Evolutionary conservation across 2,113 vertebrate genomes (phyloP), one percentile per base, ranked within the genome.

Genomic region (Sylvietta virens): DNA sequence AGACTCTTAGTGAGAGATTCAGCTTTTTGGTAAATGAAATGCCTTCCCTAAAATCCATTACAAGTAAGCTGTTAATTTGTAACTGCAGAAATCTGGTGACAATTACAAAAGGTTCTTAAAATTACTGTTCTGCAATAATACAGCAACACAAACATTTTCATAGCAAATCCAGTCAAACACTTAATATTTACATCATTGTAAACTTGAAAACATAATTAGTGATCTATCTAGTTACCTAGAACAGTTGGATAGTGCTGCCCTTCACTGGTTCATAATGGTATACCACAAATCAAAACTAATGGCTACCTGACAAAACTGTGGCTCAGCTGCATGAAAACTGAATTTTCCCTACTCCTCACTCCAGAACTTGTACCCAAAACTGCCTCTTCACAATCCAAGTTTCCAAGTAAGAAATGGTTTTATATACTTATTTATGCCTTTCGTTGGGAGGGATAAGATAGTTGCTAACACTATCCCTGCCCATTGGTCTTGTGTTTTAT

Each of bases 231-330:
- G 54, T 91, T 86, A 94, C 79, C 58, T 54, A 86, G 86, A 96
- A 97, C 73, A 23, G 27, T 96, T 97, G 90, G 79, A 76, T 90
- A 64, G 85, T 96, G 88, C 96, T 97, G 95, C 95, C 96, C 95
- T 98, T 97, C 73, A 31, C 94, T 97, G 96, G 96, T 90, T 95
- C 37, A 4, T 60, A 60, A 78, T 74, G 95, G 93, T 93, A 97
- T 91, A 97, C 79, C 94, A 96, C 95, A 97, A 96, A 95, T 93
- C 90, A 81, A 81, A 94, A 24, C 62, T 93, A 70, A 57, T n/a
- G 84, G 88, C 71, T 93, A 88, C 30, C 51, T 78, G 83, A 85
- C 88, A 72, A 48, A 90, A 74, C 60, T 8, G 37, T 80, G 39
- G 35, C 40, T 80, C 33, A 50, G 53, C 58, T 26, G 10, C 28